Evolutionary conservation across 2,888 invertebrate genomes (phyloP), one percentile per base, ranked within the genome.

Genomic region (Caenorhabditis sp.): DNA sequence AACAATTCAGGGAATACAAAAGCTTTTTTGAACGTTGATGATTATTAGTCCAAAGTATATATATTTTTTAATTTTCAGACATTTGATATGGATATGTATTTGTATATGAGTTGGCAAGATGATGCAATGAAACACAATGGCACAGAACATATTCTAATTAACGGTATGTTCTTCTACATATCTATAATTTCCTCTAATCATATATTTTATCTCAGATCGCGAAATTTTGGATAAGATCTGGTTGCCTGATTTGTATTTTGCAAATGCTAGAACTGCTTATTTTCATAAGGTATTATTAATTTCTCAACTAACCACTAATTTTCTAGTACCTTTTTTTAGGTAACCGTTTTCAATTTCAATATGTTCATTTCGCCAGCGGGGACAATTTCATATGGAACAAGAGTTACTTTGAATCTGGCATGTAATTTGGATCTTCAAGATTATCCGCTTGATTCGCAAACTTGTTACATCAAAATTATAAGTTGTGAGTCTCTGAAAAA

Each of bases 351-450:
- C 70, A 84, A 84, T 61, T 84, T 83, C 66, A 83, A 83, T 68
- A 80, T 84, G 83, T 84, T 80, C 69, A 78, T 84, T 21, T 67
- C 76, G 1, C 78, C 78, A 3, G 77, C 80, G 10, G 84, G 84
- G 0, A 72, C 74, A 3, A 74, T 84, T 26, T 76, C 82, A 14
- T 84, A 84, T 59, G 83, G 84, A 20, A 84, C 83, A 0, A 52
- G 80, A 1, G 80, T 80, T 0, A 80, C 80, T 1, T 49, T 80
- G 23, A 80, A 80, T 38, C 27, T 80, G 23, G 76, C 97, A 78
- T 97, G 97, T 90, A 97, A 97, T 95, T 97, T 97, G 96, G 96
- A 97, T 90, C 92, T 97, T 49, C 97, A 97, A 90, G 95, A 97
- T 90, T 97, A 97, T 90, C 97, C 97, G 1, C 91, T 97, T 81